These are phyloP conservation scores for Cryptoblepharus egeriae DNA, from an alignment of 2,797 vertebrate genomes.

Conservation along the genomic window DNA sequence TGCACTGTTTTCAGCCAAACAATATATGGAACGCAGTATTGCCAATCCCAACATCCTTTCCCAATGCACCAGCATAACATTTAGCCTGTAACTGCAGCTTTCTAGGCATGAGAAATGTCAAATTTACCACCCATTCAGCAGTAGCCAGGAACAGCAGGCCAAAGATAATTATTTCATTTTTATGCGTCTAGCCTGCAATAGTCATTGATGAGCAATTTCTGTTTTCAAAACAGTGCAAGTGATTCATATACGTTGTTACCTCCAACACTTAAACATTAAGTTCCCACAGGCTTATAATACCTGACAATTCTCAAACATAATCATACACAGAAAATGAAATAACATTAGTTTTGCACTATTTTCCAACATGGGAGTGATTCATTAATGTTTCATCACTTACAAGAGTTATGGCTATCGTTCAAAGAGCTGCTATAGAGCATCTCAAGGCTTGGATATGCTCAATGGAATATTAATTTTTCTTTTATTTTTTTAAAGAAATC, in stretches of 20 bases:
- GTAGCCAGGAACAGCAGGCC: neutral
- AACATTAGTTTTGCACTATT: neutral
- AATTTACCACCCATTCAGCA: neutral
- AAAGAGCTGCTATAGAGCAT: neutral
- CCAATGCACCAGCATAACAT: neutral
- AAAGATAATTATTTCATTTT: neutral
- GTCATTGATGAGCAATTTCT: neutral
- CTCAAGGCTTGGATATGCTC: neutral
- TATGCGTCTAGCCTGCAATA: neutral
- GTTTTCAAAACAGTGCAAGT: neutral
- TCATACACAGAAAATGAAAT: neutral
- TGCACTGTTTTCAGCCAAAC: neutral
- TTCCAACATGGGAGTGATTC: neutral
- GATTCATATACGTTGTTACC: neutral
- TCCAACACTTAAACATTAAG: neutral
- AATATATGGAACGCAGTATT: neutral
- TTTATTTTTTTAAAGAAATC: neutral
- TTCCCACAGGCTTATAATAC: neutral
- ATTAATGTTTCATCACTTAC: neutral
- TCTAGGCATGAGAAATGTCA: neutral
- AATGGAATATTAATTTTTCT: no score
- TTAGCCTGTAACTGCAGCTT: neutral
- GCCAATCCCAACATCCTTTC: neutral
- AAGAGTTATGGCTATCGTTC: neutral
- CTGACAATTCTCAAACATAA: neutral